Conservation (phyloP, 2,113 vertebrate genomes). For the Nycticorax nycticorax region DNA sequence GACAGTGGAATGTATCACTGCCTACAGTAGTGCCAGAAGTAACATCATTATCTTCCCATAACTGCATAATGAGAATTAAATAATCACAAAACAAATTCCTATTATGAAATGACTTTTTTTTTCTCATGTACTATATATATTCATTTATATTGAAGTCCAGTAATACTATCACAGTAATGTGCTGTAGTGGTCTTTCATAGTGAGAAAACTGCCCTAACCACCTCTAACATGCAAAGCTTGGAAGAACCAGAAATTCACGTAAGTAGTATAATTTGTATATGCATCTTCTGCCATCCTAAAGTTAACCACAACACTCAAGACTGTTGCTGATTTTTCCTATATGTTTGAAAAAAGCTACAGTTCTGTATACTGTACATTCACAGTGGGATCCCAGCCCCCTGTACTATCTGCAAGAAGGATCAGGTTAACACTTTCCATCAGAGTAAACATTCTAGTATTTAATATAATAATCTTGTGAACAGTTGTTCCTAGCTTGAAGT, state of each 20-base stretch:
- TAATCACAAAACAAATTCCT: slow-evolving; percentile 72
- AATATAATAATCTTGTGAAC: slow-evolving; percentile 56
- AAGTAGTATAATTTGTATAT: slow-evolving; percentile 59
- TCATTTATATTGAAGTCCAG: slow-evolving; percentile 46
- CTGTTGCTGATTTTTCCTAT: slow-evolving; percentile 34
- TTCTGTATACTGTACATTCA: slow-evolving; percentile 65
- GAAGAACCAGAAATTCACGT: slow-evolving; percentile 73
- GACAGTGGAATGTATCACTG: slow-evolving; percentile 12
- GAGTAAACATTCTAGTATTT: slow-evolving; percentile 48
- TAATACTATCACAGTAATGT: slow-evolving; percentile 68
- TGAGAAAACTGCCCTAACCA: slow-evolving; percentile 68
- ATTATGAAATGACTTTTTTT: slow-evolving; percentile 64
- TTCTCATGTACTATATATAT: slow-evolving; percentile 57
- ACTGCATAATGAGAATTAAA: slow-evolving; percentile 42
- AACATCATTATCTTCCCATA: slow-evolving; percentile 41
- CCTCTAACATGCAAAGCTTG: slow-evolving; percentile 78
- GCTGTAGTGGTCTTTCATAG: slow-evolving; percentile 65
- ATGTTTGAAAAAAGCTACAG: slow-evolving; percentile 42
- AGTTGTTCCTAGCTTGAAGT: slow-evolving; percentile 59
- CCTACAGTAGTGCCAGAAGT: slow-evolving; percentile 39
- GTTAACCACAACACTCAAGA: slow-evolving; percentile 27
- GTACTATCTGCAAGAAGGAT: slow-evolving; percentile 9
- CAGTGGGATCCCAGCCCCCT: slow-evolving; percentile 36
- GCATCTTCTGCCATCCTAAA: slow-evolving; percentile 45
- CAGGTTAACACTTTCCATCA: slow-evolving; percentile 44